Evolutionary conservation across 2,888 invertebrate species (phyloP).

Genomic region (Julus scanicus): DNA sequence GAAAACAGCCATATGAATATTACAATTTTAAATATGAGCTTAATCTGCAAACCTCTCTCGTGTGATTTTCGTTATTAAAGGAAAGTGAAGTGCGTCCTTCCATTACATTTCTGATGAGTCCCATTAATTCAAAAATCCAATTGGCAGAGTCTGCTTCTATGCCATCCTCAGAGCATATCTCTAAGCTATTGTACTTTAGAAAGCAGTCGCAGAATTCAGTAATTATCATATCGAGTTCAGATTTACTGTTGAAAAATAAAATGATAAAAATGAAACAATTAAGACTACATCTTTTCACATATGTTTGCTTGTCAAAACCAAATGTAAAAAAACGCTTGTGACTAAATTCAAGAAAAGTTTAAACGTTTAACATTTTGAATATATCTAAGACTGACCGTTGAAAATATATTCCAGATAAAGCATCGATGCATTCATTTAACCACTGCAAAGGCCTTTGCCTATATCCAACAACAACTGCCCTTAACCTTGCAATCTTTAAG

Average conservation of each 20-base stretch:
- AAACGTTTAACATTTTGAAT: too few relatives aligned
- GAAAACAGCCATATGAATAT: too few relatives aligned
- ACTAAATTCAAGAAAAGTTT: too few relatives aligned
- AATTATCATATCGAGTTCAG: not conserved
- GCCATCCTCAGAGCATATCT: not conserved
- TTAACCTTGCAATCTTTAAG: not conserved
- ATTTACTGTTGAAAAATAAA: not conserved
- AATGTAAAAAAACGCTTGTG: too few relatives aligned
- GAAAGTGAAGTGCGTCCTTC: not conserved
- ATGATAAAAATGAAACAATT: too few relatives aligned
- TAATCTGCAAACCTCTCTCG: not conserved
- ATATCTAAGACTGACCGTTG: too few relatives aligned
- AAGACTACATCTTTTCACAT: too few relatives aligned
- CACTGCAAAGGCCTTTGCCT: not conserved
- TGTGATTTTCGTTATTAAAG: not conserved
- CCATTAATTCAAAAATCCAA: not conserved
- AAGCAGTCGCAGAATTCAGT: not conserved
- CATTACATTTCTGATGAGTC: not conserved
- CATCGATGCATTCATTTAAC: constrained; percentile 3
- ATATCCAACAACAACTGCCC: not conserved
- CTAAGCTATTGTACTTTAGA: not conserved
- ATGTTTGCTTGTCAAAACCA: too few relatives aligned
- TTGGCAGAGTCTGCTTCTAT: not conserved
- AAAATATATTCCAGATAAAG: not conserved
- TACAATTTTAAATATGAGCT: too few relatives aligned